These are phyloP conservation scores for Rapana venosa DNA, from an alignment of 2,888 invertebrate species.

Conservation along the genomic window DNA sequence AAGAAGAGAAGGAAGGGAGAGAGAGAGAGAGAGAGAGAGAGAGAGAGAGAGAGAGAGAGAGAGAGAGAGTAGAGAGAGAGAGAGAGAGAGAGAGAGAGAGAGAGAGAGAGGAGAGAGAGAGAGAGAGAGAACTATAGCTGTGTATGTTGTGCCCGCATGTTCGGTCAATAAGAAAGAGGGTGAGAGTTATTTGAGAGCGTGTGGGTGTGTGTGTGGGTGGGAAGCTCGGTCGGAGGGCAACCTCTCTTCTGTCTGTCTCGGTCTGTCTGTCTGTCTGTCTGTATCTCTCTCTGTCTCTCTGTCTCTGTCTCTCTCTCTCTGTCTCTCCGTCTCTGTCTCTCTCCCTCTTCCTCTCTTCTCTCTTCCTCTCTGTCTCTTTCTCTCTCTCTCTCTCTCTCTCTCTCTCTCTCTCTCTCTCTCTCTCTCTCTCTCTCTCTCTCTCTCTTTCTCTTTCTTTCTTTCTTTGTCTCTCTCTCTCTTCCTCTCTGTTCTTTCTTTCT, in stretches of 20 bases:
- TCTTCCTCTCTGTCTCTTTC: background rate
- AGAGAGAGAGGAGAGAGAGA: too few relatives aligned
- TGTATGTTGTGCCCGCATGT: too few relatives aligned
- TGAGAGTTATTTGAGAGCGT: too few relatives aligned
- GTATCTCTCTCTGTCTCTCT: background rate
- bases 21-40: background rate
- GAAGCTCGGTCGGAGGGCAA: background rate
- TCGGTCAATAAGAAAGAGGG: too few relatives aligned
- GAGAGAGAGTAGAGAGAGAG: background rate
- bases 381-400: background rate
- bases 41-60: background rate
- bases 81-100: too few relatives aligned
- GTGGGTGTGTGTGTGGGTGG: too few relatives aligned
- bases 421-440: background rate
- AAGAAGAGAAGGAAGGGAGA: background rate
- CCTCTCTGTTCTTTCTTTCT: background rate
- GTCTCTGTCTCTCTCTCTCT: slow-evolving; percentile 4
- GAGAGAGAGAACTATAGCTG: too few relatives aligned
- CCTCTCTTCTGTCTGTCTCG: background rate
- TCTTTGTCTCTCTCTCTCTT: background rate
- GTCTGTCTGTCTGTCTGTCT: background rate
- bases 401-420: background rate
- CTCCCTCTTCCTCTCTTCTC: background rate
- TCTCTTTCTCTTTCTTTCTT: too few relatives aligned
- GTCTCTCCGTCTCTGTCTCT: background rate